These are phyloP conservation scores for Eriosoma lanigerum DNA, from an alignment of 1,140 invertebrate species.

Conservation along the genomic window DNA sequence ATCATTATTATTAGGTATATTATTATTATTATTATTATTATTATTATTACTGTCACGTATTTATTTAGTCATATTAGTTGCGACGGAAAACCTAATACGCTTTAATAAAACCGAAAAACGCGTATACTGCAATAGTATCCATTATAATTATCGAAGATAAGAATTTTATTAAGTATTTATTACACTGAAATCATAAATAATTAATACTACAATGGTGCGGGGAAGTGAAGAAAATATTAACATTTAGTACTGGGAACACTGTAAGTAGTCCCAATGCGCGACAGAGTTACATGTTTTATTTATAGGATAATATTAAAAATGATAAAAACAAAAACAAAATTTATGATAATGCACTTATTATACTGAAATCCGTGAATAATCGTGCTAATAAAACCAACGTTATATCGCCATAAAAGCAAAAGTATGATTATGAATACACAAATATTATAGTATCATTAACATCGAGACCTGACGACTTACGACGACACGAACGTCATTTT, in stretches of 20 bases:
- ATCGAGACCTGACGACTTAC: not conserved
- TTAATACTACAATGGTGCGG: not conserved
- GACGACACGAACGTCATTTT: slow-evolving; percentile 7
- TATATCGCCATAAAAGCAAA: slow-evolving; percentile 29
- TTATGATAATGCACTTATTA: slow-evolving; percentile 29
- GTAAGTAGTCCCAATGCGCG: not conserved
- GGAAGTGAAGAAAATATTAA: not conserved
- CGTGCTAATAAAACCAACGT: slow-evolving; percentile 3
- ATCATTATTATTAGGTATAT: slow-evolving; percentile 16
- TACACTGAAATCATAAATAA: not conserved
- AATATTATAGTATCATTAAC: slow-evolving; percentile 9
- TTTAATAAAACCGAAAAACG: slow-evolving; percentile 5
- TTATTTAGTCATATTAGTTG: slow-evolving; percentile 11
- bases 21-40: slow-evolving; percentile 10
- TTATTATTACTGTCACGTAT: slow-evolving; percentile 17
- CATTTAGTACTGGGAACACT: slow-evolving; percentile 11
- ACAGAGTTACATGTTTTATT: slow-evolving; percentile 22
- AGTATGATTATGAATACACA: slow-evolving; percentile 33
- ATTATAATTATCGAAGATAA: slow-evolving; percentile 7
- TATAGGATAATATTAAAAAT: slow-evolving; percentile 7
- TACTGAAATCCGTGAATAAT: slow-evolving; percentile 23
- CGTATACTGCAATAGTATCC: not conserved
- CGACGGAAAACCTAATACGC: not conserved
- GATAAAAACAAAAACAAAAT: not conserved
- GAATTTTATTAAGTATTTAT: slow-evolving; percentile 21